Percentiles rank a stretch among this genome's conserved stretches.
These are phyloP conservation scores for Phaethon lepturus DNA, from an alignment of 2,113 vertebrate genomes.

Conservation along the genomic window DNA sequence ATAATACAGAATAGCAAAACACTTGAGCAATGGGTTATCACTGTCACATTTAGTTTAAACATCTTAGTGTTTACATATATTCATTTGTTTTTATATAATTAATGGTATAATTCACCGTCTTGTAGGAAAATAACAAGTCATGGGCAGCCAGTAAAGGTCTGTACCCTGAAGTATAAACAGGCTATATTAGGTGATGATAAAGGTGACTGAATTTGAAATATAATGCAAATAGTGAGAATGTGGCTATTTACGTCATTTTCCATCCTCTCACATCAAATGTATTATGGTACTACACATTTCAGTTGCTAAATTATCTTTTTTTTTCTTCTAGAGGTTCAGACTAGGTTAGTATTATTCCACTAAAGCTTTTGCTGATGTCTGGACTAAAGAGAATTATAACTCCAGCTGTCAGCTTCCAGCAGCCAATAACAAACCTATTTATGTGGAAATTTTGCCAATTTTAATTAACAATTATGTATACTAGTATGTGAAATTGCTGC, in stretches of 20 bases:
- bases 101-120: not conserved
- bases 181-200: not conserved
- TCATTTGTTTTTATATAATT: not conserved
- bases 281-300: not conserved
- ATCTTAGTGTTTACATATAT: not conserved
- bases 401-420: conserved; percentile 28
- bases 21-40: not conserved
- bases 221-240: not conserved
- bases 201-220: not conserved
- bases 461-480: conserved; percentile 33
- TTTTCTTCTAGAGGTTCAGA: not conserved
- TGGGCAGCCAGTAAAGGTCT: not conserved
- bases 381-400: conserved; percentile 44
- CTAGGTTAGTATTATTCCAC: not conserved
- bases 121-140: not conserved
- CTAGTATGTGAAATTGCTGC: not conserved
- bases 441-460: conserved; percentile 28
- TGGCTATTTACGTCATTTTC: not conserved
- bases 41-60: not conserved
- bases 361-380: conserved; percentile 11
- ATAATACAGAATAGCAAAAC: not conserved
- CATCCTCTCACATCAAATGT: not conserved
- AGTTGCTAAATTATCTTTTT: not conserved
- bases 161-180: not conserved
- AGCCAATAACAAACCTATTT: conserved; percentile 25